These are phyloP conservation scores for Branchinecta sandiegonensis DNA, from an alignment of 2,888 invertebrate species.

Conservation along the genomic window DNA sequence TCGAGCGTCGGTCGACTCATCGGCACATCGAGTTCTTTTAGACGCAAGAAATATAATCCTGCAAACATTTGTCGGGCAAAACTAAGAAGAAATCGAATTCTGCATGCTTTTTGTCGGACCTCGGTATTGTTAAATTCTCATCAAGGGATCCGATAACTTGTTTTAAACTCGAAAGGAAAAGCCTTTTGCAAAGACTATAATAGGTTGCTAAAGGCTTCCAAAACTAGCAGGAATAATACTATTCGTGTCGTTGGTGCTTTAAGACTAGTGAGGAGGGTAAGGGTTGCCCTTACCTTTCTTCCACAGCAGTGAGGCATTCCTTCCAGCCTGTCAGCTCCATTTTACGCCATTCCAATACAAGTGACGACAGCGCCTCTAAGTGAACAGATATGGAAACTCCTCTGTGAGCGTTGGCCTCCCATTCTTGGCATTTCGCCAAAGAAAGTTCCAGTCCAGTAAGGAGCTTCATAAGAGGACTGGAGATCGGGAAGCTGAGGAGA, in stretches of 20 bases:
- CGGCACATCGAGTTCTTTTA: too few species aligned
- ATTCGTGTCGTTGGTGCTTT: background rate
- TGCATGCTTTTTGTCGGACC: too few species aligned
- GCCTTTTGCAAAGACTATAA: background rate
- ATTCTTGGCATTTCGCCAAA: slow-evolving; percentile 61
- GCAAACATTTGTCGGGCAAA: too few species aligned
- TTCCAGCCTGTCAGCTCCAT: slow-evolving; percentile 79
- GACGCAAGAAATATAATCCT: too few species aligned
- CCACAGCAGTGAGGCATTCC: slow-evolving; percentile 55
- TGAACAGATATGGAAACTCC: slow-evolving; percentile 63
- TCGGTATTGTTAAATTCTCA: too few species aligned
- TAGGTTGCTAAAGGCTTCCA: background rate
- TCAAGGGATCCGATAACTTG: background rate
- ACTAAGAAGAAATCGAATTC: too few species aligned
- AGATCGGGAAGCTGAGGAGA: slow-evolving; percentile 49
- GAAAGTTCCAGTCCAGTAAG: slow-evolving; percentile 79
- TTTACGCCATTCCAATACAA: slow-evolving; percentile 80
- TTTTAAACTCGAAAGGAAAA: background rate
- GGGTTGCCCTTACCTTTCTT: slow-evolving; percentile 39
- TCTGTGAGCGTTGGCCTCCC: slow-evolving; percentile 80
- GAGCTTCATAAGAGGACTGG: slow-evolving; percentile 70
- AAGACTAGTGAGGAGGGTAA: slow-evolving; percentile 20
- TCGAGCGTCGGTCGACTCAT: too few species aligned
- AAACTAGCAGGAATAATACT: too few species aligned
- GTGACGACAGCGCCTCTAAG: slow-evolving; percentile 56